Conservation (phyloP, 2,797 vertebrate species). For the Uromys caudimaculatus region DNA sequence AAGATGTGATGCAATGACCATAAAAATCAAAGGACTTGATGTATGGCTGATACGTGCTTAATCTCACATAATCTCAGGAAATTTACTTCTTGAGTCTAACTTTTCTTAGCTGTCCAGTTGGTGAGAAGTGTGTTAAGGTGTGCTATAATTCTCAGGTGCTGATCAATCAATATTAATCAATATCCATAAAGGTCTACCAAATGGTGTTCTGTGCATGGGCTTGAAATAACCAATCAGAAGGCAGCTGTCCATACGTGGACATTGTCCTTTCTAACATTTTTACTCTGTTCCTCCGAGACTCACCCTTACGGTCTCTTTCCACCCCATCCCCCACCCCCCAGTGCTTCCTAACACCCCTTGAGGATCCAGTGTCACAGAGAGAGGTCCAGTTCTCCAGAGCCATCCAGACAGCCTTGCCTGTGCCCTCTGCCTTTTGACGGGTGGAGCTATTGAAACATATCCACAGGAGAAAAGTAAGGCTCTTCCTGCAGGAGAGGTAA, state of each 20-base stretch:
- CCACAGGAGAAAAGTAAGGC: slow-evolving; percentile 26
- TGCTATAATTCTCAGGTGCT: neutral
- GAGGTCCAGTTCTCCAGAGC: neutral
- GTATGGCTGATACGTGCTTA: neutral
- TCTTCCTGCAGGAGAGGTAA: slow-evolving; percentile 73
- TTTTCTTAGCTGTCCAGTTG: neutral
- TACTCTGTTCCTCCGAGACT: neutral
- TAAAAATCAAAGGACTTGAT: neutral
- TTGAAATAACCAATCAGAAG: neutral
- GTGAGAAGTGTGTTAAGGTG: neutral
- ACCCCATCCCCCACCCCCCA: neutral
- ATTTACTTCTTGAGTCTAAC: neutral
- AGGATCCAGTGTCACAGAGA: neutral
- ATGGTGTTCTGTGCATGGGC: neutral
- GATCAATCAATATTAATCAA: neutral
- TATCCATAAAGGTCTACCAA: neutral
- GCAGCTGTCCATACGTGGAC: neutral
- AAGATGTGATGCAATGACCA: neutral
- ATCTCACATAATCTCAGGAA: neutral
- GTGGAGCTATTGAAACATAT: neutral
- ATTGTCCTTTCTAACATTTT: neutral
- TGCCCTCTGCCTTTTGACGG: neutral
- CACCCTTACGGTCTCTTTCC: neutral
- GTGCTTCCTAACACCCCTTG: neutral
- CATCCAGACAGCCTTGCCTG: neutral